Base-by-base conservation (phyloP, 37 sponge, comb jelly and placozoan genomes). In the Bolinopsis microptera region DNA sequence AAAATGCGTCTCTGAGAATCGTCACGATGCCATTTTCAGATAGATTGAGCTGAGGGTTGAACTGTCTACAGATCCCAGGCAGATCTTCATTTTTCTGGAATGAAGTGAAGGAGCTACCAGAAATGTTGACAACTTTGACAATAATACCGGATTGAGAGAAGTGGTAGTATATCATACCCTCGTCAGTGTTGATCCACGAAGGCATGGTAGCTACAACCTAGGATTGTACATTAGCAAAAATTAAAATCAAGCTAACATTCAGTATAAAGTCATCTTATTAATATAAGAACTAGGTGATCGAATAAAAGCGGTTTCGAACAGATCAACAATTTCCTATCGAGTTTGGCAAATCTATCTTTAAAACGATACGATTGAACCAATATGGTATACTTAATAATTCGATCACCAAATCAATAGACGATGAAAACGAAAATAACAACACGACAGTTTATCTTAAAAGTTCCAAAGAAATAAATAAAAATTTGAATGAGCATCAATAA, bases 401-500 rank as follows among this genome's bases (percentile, higher is more conserved):
- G n/a, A n/a, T n/a, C n/a, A n/a, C n/a, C n/a, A n/a, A n/a, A n/a
- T n/a, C n/a, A n/a, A n/a, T n/a, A n/a, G n/a, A n/a, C n/a, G n/a
- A n/a, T n/a, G n/a, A n/a, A n/a, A n/a, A n/a, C n/a, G n/a, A n/a
- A n/a, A n/a, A n/a, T n/a, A n/a, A n/a, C n/a, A n/a, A n/a, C n/a
- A n/a, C n/a, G n/a, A n/a, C n/a, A n/a, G n/a, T n/a, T n/a, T n/a
- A n/a, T n/a, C n/a, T n/a, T n/a, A n/a, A n/a, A n/a, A n/a, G n/a
- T n/a, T n/a, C n/a, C n/a, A n/a, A n/a, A n/a, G n/a, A n/a, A 72
- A 30, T 28, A 72, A 86, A n/a, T 86, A 86, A 86, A 86, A 86
- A 86, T 35, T n/a, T 13, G 13, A 48, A 48, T 48, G 61, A 48
- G 61, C 61, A 48, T 48, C 61, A 48, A n/a, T 48, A 48, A 48